Evolutionary conservation across 2,113 vertebrate genomes (phyloP).

Genomic region (Clarias gariepinus): DNA sequence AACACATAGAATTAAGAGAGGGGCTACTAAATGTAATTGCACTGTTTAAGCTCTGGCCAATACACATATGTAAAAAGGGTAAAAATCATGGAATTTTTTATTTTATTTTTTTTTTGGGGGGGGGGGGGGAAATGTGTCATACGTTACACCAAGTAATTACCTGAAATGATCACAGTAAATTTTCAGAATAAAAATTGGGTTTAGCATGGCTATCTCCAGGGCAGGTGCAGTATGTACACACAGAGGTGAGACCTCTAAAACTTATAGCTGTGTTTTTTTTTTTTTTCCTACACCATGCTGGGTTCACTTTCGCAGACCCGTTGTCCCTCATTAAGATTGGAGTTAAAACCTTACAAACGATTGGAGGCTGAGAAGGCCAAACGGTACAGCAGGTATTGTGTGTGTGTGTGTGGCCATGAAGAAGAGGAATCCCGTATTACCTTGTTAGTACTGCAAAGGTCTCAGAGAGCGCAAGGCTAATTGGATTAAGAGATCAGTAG

Average conservation of each 20-base stretch:
- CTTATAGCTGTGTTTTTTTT: slow-evolving; percentile 17
- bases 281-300: not conserved
- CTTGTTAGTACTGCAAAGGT: slow-evolving; percentile 37
- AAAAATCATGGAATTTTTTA: no score
- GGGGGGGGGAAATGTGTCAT: no score
- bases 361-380: not conserved
- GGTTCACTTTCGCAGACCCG: not conserved
- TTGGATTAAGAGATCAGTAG: slow-evolving; percentile 49
- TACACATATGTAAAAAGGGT: no score
- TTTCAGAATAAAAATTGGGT: not conserved
- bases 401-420: not conserved
- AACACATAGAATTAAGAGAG: no score
- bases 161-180: not conserved
- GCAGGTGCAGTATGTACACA: slow-evolving; percentile 1
- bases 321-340: not conserved
- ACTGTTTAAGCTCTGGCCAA: no score
- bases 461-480: slow-evolving; percentile 43
- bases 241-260: slow-evolving; percentile 31
- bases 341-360: not conserved
- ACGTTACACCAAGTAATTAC: not conserved
- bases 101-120: no score
- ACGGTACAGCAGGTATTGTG: not conserved
- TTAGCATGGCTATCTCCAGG: not conserved
- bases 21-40: no score
- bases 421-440: slow-evolving; percentile 34